phyloP scores from a whole-genome alignment of 2,113 vertebrate genomes.

The Dipodomys merriami region DNA sequence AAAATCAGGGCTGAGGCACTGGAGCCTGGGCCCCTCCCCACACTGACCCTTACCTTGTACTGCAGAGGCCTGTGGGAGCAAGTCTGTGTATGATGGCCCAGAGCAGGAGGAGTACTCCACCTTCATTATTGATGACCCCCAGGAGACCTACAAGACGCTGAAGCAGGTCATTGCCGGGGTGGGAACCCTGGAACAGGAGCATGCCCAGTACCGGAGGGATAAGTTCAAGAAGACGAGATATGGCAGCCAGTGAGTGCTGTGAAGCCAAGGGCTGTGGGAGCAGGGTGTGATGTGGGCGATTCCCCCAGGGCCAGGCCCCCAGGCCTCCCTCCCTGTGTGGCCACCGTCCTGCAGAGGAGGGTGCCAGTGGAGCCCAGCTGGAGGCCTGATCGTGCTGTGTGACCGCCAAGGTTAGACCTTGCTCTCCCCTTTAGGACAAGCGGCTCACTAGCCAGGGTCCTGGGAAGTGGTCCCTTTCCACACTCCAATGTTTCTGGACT shows the following conservation, averaged over 20 bases:
- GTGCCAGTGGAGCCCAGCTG: not conserved
- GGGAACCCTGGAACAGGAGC: conserved; percentile 94
- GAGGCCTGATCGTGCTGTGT: not conserved
- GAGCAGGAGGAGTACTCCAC: conserved; percentile 97
- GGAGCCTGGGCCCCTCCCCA: fast-evolving
- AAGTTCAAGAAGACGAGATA: conserved; percentile 99
- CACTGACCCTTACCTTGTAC: not conserved
- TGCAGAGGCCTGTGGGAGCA: conserved; percentile 97
- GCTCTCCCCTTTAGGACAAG: not conserved
- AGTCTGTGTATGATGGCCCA: conserved; percentile 96
- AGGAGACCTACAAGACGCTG: conserved; percentile 97
- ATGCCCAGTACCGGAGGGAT: conserved; percentile 95
- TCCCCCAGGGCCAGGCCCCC: no score
- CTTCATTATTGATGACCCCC: conserved; percentile 97
- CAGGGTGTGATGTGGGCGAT: not conserved
- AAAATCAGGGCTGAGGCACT: fast-evolving
- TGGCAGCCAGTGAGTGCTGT: conserved; percentile 95
- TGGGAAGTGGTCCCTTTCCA: no score
- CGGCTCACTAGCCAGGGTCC: not conserved
- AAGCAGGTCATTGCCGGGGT: conserved; percentile 92
- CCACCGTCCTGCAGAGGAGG: not conserved
- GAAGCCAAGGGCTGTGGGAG: not conserved
- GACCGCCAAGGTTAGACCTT: not conserved
- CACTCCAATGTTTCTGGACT: not conserved
- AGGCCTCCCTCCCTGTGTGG: not conserved